Percentiles rank a stretch among this genome's conserved stretches.
phyloP scores from a whole-genome alignment of 92 coral and sea anemone genomes.

The Porites rus region DNA sequence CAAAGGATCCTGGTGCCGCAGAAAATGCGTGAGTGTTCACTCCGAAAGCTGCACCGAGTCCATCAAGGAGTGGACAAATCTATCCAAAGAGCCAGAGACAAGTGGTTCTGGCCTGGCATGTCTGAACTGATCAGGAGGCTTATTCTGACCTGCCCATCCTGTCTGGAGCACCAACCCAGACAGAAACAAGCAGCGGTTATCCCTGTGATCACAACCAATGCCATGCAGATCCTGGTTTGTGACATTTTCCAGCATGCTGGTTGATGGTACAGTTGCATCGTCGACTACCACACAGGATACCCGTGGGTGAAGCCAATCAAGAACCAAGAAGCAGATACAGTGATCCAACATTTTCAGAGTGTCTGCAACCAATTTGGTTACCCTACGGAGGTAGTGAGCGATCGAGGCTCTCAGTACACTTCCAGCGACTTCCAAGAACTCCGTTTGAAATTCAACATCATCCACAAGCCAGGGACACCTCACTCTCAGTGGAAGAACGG shows the following conservation, averaged over 20 bases:
- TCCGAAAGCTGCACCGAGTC: conserved; percentile 78
- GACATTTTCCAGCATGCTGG: conserved; percentile 76
- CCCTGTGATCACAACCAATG: conserved; percentile 79
- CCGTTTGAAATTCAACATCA: conserved; percentile 73
- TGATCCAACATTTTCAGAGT: conserved; percentile 70
- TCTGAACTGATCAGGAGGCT: conserved; percentile 71
- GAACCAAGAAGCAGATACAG: conserved; percentile 67
- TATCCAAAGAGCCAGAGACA: conserved; percentile 75
- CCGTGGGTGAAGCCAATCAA: conserved; percentile 69
- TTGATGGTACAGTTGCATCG: conserved; percentile 70
- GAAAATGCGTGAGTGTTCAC: conserved; percentile 73
- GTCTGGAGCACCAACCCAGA: conserved; percentile 79
- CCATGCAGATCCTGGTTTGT: conserved; percentile 77
- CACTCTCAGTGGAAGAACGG: conserved; percentile 78
- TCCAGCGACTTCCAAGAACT: conserved; percentile 74
- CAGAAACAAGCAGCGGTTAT: conserved; percentile 76
- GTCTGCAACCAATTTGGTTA: conserved; percentile 80
- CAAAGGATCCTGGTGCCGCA: conserved; percentile 67
- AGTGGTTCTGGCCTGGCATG: conserved; percentile 79
- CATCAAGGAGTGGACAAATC: conserved; percentile 73
- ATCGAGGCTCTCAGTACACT: conserved; percentile 79
- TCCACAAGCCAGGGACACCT: conserved; percentile 78
- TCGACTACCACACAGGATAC: conserved; percentile 76
- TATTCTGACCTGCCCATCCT: conserved; percentile 77
- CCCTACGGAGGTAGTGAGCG: conserved; percentile 74